A percentile compares a stretch with the other conserved stretches of the same genome.
phyloP scores from a whole-genome alignment of 2,113 vertebrate species.

The Gambusia affinis region DNA sequence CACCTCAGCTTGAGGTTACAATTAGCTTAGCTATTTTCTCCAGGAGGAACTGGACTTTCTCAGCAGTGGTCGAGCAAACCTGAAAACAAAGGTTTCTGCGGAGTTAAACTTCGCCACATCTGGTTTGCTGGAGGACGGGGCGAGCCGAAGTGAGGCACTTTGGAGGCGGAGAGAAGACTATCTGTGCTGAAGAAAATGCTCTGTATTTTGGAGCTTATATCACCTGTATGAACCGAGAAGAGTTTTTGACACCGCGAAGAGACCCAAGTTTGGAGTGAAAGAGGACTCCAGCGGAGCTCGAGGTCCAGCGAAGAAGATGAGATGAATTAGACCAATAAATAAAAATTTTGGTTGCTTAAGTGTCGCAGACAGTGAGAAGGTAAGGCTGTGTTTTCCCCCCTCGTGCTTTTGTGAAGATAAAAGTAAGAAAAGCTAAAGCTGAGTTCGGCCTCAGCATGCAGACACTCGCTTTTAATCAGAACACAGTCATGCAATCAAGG shows the following conservation, averaged over 20 bases:
- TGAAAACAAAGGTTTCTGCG: slow-evolving; percentile 34
- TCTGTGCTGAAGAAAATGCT: slow-evolving; percentile 58
- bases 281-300: slow-evolving; percentile 25
- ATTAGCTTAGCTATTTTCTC: slow-evolving; percentile 6
- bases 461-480: slow-evolving; percentile 66
- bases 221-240: slow-evolving; percentile 26
- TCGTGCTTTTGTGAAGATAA: not conserved
- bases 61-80: slow-evolving; percentile 4
- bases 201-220: slow-evolving; percentile 35
- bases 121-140: slow-evolving; percentile 61
- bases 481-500: slow-evolving; percentile 57
- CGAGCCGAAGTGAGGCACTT: slow-evolving; percentile 55
- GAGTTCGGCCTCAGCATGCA: slow-evolving; percentile 59
- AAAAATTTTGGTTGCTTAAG: not conserved
- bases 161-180: slow-evolving; percentile 65
- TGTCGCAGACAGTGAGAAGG: slow-evolving; percentile 64
- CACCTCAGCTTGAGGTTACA: slow-evolving; percentile 1
- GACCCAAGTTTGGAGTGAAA: slow-evolving; percentile 26
- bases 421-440: slow-evolving; percentile 24
- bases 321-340: slow-evolving; percentile 71
- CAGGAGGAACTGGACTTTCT: not conserved
- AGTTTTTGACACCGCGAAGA: slow-evolving; percentile 16
- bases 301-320: slow-evolving; percentile 57
- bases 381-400: slow-evolving; percentile 46
- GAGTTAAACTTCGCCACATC: slow-evolving; percentile 59